Base-by-base conservation (phyloP, 1,140 invertebrate species). In the Drosophila rufa region DNA sequence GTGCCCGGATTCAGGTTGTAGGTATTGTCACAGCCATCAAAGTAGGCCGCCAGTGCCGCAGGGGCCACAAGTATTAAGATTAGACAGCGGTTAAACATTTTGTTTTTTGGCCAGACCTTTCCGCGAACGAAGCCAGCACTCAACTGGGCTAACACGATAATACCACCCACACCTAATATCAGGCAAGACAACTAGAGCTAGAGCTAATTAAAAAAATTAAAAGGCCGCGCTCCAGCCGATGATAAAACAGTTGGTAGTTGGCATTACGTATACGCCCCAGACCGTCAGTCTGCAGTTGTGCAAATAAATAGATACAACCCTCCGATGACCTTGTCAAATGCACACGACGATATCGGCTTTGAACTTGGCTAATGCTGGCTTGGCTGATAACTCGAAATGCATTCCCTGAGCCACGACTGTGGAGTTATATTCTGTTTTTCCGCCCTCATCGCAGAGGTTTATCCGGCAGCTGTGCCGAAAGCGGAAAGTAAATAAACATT, bases 21-120 rank as follows among this genome's bases (percentile, higher is more conserved):
- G 17, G 45, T 60, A 33, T 81, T 75, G 67, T 92, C 91, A 40
- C 92, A 92, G 47, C 80, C 80, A 27, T 76, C 75, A n/a, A 90
- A 90, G 65, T 85, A 85, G 53, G 64, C 82, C 64, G 70, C 82
- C 64, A 67, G 25, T 11, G 36, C 71, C 17, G 58, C 51, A 14
- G 79, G 64, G 1, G 74, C 17, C 25, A 46, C 9, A 0, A 90
- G 59, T 30, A 64, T 36, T 25, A 42, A 46, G 60, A 82, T 82
- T 67, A 90, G 58, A 27, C 19, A 50, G 15, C 27, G 47, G 33
- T 57, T 56, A 30, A 55, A 30, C 85, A 89, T 89, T 69, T 64
- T 64, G 11, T 33, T 30, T 30, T 25, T 38, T 22, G 60, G 38
- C 22, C 59, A 71, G 65, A 87, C 61, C 74, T 66, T 51, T 48